Conservation (phyloP, 1,140 invertebrate species). For the Latrodectus geometricus region DNA sequence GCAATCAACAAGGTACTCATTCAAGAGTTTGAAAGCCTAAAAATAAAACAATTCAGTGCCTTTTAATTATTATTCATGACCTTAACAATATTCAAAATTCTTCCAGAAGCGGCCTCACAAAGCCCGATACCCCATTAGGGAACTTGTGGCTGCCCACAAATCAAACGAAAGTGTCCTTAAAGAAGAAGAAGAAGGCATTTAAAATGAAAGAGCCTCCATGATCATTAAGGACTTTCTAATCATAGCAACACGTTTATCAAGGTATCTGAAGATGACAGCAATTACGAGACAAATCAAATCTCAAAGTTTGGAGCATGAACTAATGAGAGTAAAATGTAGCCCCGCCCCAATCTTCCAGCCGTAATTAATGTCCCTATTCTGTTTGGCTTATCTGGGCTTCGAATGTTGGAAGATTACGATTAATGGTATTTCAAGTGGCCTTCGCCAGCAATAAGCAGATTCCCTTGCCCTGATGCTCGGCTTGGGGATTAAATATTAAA, state of each 20-base stretch:
- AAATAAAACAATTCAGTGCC: too few relatives aligned
- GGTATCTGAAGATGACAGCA: neutral
- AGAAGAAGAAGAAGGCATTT: neutral
- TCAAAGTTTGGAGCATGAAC: neutral
- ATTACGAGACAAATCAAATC: slow-evolving; percentile 1
- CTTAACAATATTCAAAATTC: too few relatives aligned
- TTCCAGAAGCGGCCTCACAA: too few relatives aligned
- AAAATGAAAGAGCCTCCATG: neutral
- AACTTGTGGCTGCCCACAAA: too few relatives aligned
- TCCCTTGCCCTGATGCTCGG: too few relatives aligned
- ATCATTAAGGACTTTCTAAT: neutral
- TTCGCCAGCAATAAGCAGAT: too few relatives aligned
- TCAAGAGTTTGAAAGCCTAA: too few relatives aligned
- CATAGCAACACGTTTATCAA: slow-evolving; percentile 4
- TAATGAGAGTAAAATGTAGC: slow-evolving; percentile 1
- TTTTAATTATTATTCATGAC: too few relatives aligned
- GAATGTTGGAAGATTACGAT: neutral
- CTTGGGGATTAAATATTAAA: too few relatives aligned
- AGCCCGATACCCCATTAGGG: too few relatives aligned
- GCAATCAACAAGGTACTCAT: too few relatives aligned
- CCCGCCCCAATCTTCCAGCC: neutral
- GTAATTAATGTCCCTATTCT: slow-evolving; percentile 7
- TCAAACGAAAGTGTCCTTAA: too few relatives aligned
- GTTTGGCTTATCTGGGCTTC: neutral
- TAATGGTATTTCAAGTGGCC: neutral